Percentiles rank a stretch among this genome's conserved stretches.
These are phyloP conservation scores for Tenthredo livida DNA, from an alignment of 2,888 invertebrate species.

Conservation along the genomic window DNA sequence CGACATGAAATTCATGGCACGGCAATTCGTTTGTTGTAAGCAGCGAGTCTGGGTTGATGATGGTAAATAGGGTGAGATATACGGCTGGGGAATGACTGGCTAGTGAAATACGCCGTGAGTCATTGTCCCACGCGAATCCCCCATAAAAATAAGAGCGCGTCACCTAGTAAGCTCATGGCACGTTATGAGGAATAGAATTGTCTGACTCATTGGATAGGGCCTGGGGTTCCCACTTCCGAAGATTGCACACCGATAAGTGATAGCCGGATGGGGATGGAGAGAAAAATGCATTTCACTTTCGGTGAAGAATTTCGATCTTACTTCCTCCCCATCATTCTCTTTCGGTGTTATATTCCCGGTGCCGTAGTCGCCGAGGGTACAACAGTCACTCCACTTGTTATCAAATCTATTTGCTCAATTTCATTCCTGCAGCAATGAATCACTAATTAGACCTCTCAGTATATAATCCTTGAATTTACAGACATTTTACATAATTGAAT, in stretches of 20 bases:
- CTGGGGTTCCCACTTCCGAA: conserved; percentile 58
- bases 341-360: neutral
- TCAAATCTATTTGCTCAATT: conserved; percentile 24
- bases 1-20: neutral
- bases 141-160: conserved; percentile 69
- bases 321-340: neutral
- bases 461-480: conserved; percentile 26
- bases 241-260: conserved; percentile 55
- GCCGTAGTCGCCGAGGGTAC: neutral
- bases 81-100: conserved; percentile 29
- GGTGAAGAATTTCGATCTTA: neutral
- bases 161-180: conserved; percentile 62
- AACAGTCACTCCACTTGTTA: neutral
- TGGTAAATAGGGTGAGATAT: neutral
- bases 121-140: conserved; percentile 70
- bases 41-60: neutral
- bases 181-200: conserved; percentile 62
- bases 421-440: conserved; percentile 20
- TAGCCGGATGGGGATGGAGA: neutral
- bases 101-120: conserved; percentile 62
- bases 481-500: conserved; percentile 35
- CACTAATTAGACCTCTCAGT: conserved; percentile 31
- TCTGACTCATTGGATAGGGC: conserved; percentile 40
- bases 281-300: conserved; percentile 13
- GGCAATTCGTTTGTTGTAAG: neutral